Evolutionary conservation across 2,888 invertebrate genomes (phyloP).

Genomic region (Cheilosia vernalis): DNA sequence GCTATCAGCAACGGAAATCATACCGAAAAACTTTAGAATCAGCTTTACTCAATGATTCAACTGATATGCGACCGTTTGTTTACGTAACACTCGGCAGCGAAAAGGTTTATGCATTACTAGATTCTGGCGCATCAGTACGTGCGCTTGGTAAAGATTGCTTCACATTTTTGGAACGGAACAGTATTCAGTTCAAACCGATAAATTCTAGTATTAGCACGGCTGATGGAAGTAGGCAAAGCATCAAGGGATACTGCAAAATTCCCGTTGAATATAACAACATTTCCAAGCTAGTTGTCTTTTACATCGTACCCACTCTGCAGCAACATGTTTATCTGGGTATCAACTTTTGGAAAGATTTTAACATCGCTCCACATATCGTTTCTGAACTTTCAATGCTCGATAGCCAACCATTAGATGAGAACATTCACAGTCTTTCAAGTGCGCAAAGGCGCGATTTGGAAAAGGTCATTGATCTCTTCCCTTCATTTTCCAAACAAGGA

Average conservation of each 20-base stretch:
- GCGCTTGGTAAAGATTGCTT: not conserved
- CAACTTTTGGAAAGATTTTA: not conserved
- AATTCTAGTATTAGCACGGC: not conserved
- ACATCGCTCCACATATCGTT: not conserved
- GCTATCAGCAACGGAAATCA: not conserved
- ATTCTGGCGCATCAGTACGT: not conserved
- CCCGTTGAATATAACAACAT: conserved; percentile 1
- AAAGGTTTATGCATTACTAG: not conserved
- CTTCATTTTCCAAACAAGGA: not conserved
- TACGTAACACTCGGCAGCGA: not conserved
- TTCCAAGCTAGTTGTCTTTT: conserved; percentile 1
- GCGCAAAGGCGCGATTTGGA: not conserved
- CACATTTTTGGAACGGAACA: not conserved
- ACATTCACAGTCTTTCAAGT: not conserved
- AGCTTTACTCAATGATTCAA: not conserved
- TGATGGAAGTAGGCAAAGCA: not conserved
- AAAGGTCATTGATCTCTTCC: not conserved
- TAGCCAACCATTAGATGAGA: not conserved
- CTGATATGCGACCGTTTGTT: not conserved
- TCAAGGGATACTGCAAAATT: not conserved
- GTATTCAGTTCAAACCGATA: not conserved
- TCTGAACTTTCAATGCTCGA: not conserved
- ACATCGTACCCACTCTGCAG: not conserved
- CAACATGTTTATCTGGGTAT: not conserved
- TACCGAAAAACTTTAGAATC: not conserved